These are phyloP conservation scores for Lasioglossum pauxillum DNA, from an alignment of 2,888 invertebrate species.

Conservation along the genomic window DNA sequence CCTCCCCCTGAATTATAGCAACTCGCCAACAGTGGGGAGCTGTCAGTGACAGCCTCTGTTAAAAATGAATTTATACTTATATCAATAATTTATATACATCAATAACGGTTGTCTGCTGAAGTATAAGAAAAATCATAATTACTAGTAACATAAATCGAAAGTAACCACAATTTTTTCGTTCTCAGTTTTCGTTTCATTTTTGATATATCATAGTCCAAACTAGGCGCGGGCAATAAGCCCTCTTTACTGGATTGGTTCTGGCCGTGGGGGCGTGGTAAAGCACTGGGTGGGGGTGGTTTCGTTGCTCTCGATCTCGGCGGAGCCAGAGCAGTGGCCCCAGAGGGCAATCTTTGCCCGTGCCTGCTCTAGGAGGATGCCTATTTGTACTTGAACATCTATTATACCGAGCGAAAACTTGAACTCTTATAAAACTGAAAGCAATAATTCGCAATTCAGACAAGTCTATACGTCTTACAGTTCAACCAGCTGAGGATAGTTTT, in stretches of 20 bases:
- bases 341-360: neutral
- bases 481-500: neutral
- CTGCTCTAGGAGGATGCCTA: neutral
- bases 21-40: neutral
- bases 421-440: slow-evolving; percentile 6
- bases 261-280: neutral
- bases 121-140: neutral
- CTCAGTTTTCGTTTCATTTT: neutral
- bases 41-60: neutral
- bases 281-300: neutral
- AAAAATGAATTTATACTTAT: too few species aligned
- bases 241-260: neutral
- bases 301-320: neutral
- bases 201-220: neutral
- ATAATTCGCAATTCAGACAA: slow-evolving; percentile 1
- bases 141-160: neutral
- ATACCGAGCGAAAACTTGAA: neutral
- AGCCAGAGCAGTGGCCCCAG: neutral
- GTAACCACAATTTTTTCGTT: neutral
- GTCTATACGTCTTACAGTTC: neutral
- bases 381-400: neutral
- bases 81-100: neutral
- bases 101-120: neutral
- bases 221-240: neutral
- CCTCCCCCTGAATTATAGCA: neutral